These are phyloP conservation scores for Melinaea marsaeus DNA, from an alignment of 2,888 invertebrate species.

Conservation along the genomic window DNA sequence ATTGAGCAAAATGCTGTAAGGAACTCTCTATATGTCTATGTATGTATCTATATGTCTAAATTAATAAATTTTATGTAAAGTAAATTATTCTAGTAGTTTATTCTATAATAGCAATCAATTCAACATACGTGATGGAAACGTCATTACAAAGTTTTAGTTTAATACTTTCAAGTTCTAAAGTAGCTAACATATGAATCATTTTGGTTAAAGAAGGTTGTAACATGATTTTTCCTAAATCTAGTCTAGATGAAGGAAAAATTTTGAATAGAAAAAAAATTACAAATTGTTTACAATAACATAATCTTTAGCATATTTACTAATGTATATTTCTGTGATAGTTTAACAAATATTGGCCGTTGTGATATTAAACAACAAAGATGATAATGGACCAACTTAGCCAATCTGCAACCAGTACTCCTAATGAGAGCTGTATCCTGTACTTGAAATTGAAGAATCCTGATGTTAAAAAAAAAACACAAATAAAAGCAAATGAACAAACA, in stretches of 20 bases:
- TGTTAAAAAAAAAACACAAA: conserved; percentile 12
- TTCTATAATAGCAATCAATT: neutral
- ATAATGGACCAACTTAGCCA: conserved; percentile 33
- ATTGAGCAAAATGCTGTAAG: too few relatives aligned
- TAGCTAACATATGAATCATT: neutral
- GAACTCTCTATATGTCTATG: neutral
- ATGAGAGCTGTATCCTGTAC: too few relatives aligned
- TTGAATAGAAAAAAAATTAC: neutral
- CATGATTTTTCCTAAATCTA: neutral
- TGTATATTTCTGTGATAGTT: conserved; percentile 12
- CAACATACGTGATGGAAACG: neutral
- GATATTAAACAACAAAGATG: conserved; percentile 35
- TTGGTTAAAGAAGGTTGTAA: neutral
- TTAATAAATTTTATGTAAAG: neutral
- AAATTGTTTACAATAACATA: conserved; percentile 27
- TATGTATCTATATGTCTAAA: neutral
- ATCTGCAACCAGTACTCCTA: conserved; percentile 17
- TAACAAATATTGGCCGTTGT: conserved; percentile 24
- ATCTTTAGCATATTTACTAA: conserved; percentile 35
- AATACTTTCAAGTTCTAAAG: neutral
- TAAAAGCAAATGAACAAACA: conserved; percentile 20
- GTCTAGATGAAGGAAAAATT: neutral
- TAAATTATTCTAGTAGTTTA: neutral
- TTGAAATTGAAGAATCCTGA: too few relatives aligned
- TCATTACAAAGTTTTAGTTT: neutral